phyloP scores from a whole-genome alignment of 1,140 invertebrate genomes.

The Planococcus citri region DNA sequence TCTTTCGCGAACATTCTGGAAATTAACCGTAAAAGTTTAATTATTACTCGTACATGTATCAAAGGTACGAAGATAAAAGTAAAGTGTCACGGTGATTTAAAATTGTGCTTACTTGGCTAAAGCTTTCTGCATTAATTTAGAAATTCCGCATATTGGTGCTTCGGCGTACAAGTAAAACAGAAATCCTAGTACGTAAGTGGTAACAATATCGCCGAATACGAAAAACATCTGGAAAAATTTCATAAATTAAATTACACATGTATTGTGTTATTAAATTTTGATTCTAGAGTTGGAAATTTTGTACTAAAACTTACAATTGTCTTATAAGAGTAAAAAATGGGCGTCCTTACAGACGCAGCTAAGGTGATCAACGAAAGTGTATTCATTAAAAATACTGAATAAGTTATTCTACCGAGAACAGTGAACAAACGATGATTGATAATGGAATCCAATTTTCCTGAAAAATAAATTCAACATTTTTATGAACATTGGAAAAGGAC shows the following conservation, averaged over 20 bases:
- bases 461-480: not conserved
- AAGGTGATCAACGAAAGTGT: conserved; percentile 21
- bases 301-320: conserved; percentile 22
- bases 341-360: conserved; percentile 21
- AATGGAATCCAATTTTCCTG: not conserved
- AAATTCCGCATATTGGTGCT: conserved; percentile 13
- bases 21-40: not conserved
- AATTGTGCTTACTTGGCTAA: not conserved
- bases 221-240: conserved; percentile 8
- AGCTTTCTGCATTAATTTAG: not conserved
- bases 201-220: not conserved
- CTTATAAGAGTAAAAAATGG: conserved; percentile 21
- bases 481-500: too few relatives aligned
- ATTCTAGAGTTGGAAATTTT: too few relatives aligned
- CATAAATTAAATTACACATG: too few relatives aligned
- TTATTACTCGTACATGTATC: not conserved
- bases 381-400: conserved; percentile 25
- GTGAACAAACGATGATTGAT: conserved; percentile 20
- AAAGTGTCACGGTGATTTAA: not conserved
- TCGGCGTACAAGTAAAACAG: conserved; percentile 7
- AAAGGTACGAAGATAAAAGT: not conserved
- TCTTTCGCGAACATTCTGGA: conserved; percentile 4
- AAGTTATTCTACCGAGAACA: conserved; percentile 23
- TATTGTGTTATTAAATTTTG: too few relatives aligned
- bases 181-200: conserved; percentile 4